Percentiles rank a stretch among this genome's conserved stretches.
These are phyloP conservation scores for Echinops telfairi DNA, from an alignment of 2,113 vertebrate genomes.

Conservation along the genomic window DNA sequence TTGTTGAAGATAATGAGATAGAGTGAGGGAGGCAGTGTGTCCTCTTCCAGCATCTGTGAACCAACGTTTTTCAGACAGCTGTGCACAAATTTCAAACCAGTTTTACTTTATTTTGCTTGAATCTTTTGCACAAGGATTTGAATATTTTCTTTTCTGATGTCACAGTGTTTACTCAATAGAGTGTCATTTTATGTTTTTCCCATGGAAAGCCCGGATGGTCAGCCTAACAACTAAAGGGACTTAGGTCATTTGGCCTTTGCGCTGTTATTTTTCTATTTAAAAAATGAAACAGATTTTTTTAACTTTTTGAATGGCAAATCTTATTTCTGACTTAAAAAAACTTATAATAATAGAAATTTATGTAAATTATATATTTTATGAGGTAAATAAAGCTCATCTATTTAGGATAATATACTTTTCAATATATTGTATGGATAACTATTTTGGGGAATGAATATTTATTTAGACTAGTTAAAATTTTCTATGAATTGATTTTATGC, in stretches of 20 bases:
- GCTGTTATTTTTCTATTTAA: conserved; percentile 49
- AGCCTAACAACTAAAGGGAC: not conserved
- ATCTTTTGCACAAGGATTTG: too few species aligned
- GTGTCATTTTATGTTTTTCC: conserved; percentile 18
- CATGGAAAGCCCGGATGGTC: not conserved
- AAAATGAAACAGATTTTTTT: conserved; percentile 27
- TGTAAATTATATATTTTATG: not conserved
- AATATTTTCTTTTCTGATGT: conserved; percentile 9
- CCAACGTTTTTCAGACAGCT: too few species aligned
- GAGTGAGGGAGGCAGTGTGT: too few species aligned
- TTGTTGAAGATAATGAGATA: too few species aligned
- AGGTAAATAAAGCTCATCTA: conserved; percentile 36
- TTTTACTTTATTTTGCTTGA: too few species aligned
- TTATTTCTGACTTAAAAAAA: not conserved
- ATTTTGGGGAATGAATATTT: conserved; percentile 3
- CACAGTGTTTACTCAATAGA: conserved; percentile 26
- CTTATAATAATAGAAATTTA: not conserved
- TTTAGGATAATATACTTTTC: conserved; percentile 49
- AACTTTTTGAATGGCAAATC: conserved; percentile 1
- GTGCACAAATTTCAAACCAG: conserved; percentile 17
- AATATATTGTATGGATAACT: conserved; percentile 32
- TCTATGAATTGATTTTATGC: conserved; percentile 57
- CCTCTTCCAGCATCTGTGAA: not conserved
- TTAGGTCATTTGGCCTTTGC: not conserved
- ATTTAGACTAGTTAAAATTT: conserved; percentile 7